Base-by-base conservation (phyloP, 1,140 invertebrate species). In the Odontomachus brunneus region DNA sequence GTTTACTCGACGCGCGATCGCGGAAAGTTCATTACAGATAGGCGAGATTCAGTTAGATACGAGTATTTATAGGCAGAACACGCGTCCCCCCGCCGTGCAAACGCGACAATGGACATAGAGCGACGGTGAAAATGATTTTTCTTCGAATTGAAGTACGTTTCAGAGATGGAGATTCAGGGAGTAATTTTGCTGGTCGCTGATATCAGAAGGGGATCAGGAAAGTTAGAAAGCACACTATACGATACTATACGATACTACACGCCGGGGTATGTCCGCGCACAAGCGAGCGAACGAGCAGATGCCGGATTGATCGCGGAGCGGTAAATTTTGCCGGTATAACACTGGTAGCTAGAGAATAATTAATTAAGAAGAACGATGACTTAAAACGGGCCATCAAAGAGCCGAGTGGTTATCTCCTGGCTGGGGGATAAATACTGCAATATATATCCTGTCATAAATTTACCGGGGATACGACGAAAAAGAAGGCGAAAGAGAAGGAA, bases 381-480 rank as follows among this genome's bases (percentile, higher is more conserved):
- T 80, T 48, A 57, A 80, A 71, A 59, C 65, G 65, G 33, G 51
- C 65, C 75, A 80, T 71, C 75, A 71, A 44, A 24, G 63, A 69
- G 33, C 65, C 51, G 33, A 80, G 75, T 57, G 49, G 65, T 80
- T 57, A 71, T 57, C 17, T n/a, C 49, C 11, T 22, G 76, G 63
- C 9, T 44, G 38, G 38, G 38, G 38, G 22, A 75, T 86, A 86
- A 83, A 86, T 71, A 82, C 38, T 29, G 57, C 81, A 71, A 83
- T 59, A 55, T 65, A 57, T 71, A 57, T 65, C 55, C 55, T 19
- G 65, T 82, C 66, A 51, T 86, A 88, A 89, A 87, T 89, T 82
- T 72, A 55, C 55, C 57, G 57, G 11, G 71, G 73, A 44, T 62
- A 76, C 38, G 26, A 62, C 49, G 59, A 48, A 57, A 53, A 84